A percentile compares a stretch with the other conserved stretches of the same genome.
These are phyloP conservation scores for Pteronotus mesoamericanus DNA, from an alignment of 2,797 vertebrate species.

Conservation along the genomic window DNA sequence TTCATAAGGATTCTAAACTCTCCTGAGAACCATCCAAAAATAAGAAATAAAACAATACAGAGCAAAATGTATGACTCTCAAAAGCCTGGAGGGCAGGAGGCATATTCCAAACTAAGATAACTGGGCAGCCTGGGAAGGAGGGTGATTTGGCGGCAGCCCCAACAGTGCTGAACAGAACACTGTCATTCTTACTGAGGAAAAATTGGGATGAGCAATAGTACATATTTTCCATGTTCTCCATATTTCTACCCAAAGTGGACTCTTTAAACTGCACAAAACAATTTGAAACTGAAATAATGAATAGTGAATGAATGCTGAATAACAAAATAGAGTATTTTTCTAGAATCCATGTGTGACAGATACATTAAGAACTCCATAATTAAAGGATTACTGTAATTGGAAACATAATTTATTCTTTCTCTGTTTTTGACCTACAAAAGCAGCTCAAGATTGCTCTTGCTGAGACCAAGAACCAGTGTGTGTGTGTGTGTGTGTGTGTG, in stretches of 20 bases:
- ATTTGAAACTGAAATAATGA: neutral
- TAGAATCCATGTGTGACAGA: neutral
- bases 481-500: neutral
- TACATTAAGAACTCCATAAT: neutral
- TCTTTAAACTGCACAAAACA: neutral
- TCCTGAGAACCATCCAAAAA: neutral
- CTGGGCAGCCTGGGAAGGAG: neutral
- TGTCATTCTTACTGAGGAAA: neutral
- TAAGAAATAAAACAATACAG: neutral
- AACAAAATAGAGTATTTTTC: neutral
- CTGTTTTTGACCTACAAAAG: neutral
- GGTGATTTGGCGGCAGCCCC: neutral
- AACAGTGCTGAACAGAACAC: neutral
- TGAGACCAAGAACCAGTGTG: neutral
- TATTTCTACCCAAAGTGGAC: neutral
- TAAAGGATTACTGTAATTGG: neutral
- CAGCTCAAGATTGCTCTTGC: neutral
- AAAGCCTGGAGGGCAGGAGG: neutral
- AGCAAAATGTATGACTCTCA: neutral
- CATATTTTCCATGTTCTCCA: neutral
- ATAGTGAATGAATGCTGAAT: neutral
- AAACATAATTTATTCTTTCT: neutral
- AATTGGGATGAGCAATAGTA: neutral
- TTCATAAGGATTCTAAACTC: neutral
- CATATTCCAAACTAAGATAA: neutral